phyloP scores from a whole-genome alignment of 2,888 invertebrate genomes.

The Gonocerus acuteangulatus region DNA sequence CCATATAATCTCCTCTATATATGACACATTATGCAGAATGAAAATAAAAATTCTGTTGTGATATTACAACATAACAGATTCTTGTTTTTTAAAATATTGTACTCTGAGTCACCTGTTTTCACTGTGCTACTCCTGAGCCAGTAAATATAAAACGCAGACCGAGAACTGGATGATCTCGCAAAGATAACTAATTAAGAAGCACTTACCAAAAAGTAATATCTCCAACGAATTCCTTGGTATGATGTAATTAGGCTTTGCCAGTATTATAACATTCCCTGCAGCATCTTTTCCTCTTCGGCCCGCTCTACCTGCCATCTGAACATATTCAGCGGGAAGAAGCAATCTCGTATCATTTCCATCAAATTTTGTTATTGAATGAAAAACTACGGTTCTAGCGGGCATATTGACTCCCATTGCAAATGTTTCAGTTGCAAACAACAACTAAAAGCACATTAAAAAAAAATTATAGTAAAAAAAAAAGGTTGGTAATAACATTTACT shows the following conservation, averaged over 20 bases:
- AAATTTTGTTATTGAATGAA: slow-evolving; percentile 84
- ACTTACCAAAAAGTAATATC: slow-evolving; percentile 69
- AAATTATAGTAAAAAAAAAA: neutral
- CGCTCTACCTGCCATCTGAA: slow-evolving; percentile 97
- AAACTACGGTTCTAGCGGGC: slow-evolving; percentile 96
- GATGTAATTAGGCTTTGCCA: slow-evolving; percentile 65
- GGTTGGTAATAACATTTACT: too few relatives aligned
- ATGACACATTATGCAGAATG: too few relatives aligned
- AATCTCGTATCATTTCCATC: slow-evolving; percentile 74
- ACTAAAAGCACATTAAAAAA: slow-evolving; percentile 45
- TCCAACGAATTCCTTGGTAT: slow-evolving; percentile 66
- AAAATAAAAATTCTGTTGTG: too few relatives aligned
- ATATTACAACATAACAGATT: too few relatives aligned
- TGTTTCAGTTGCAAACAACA: slow-evolving; percentile 97
- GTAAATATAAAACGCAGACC: too few relatives aligned
- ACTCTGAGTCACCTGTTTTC: too few relatives aligned
- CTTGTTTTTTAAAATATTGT: too few relatives aligned
- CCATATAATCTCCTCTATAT: too few relatives aligned
- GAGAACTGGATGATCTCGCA: too few relatives aligned
- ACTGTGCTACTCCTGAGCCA: too few relatives aligned
- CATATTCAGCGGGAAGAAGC: slow-evolving; percentile 87
- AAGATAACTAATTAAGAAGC: too few relatives aligned
- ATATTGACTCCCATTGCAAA: slow-evolving; percentile 99
- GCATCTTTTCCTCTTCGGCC: slow-evolving; percentile 88
- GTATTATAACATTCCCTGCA: slow-evolving; percentile 89